These are phyloP conservation scores for Oryzaephilus surinamensis DNA, from an alignment of 1,140 invertebrate species.

Conservation along the genomic window DNA sequence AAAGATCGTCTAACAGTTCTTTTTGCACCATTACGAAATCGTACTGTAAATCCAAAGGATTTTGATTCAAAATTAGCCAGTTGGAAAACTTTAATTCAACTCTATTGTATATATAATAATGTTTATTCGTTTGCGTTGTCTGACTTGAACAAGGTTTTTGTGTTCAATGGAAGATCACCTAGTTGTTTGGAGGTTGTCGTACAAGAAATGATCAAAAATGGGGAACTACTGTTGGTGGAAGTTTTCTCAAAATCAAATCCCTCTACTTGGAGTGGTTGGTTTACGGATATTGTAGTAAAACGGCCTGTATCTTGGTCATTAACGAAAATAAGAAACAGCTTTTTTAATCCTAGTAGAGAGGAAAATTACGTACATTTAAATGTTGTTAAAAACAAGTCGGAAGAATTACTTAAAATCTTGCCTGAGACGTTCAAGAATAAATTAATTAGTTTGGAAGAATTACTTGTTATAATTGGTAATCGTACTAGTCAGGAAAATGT, in stretches of 20 bases:
- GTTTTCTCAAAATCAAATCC: slow-evolving; percentile 25
- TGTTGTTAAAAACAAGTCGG: slow-evolving; percentile 18
- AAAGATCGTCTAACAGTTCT: slow-evolving; percentile 39
- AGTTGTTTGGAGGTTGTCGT: slow-evolving; percentile 34
- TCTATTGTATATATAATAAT: slow-evolving; percentile 34
- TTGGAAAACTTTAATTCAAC: slow-evolving; percentile 38
- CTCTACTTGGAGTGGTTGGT: slow-evolving; percentile 34
- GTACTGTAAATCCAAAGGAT: slow-evolving; percentile 39
- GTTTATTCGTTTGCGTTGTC: slow-evolving; percentile 29
- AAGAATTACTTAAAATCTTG: slow-evolving; percentile 13
- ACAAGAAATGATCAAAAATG: slow-evolving; percentile 32
- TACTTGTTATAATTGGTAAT: slow-evolving; percentile 16
- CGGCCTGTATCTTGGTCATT: slow-evolving; percentile 34
- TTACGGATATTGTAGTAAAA: slow-evolving; percentile 31
- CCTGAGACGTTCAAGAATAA: slow-evolving; percentile 24
- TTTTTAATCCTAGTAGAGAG: slow-evolving; percentile 14
- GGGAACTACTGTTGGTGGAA: slow-evolving; percentile 25
- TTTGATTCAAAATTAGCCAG: slow-evolving; percentile 41
- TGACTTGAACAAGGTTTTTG: slow-evolving; percentile 33
- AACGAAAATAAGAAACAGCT: slow-evolving; percentile 30
- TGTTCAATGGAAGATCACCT: slow-evolving; percentile 35
- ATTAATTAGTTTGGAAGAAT: slow-evolving; percentile 22
- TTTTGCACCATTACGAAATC: slow-evolving; percentile 38
- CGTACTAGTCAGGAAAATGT: slow-evolving; percentile 16
- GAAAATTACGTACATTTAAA: slow-evolving; percentile 21